Conservation (phyloP, 2,113 vertebrate species). For the Rafetus swinhoei region DNA sequence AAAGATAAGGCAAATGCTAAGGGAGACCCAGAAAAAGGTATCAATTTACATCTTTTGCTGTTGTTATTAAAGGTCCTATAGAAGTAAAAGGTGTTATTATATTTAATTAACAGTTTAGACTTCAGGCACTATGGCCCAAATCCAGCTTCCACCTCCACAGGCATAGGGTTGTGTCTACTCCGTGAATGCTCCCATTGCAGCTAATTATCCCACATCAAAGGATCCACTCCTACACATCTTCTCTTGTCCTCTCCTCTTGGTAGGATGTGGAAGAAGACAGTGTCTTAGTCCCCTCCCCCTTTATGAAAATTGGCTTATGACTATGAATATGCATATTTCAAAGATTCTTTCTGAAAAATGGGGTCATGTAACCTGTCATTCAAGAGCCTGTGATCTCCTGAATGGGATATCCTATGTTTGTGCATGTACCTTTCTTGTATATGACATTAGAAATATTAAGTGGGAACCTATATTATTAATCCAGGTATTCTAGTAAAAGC, state of each 20-base stretch:
- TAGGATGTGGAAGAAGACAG: constrained; percentile 45
- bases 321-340: too few relatives aligned
- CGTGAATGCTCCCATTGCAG: constrained; percentile 58
- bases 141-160: constrained; percentile 69
- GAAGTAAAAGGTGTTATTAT: constrained; percentile 68
- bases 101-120: constrained; percentile 71
- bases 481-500: too few relatives aligned
- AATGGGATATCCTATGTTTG: too few relatives aligned
- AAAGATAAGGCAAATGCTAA: constrained; percentile 68
- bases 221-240: constrained; percentile 38
- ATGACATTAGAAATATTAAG: too few relatives aligned
- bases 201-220: constrained; percentile 38
- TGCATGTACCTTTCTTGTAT: too few relatives aligned
- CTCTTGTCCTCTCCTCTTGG: background rate
- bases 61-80: constrained; percentile 68
- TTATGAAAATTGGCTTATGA: too few relatives aligned
- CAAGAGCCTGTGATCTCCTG: too few relatives aligned
- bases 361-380: too few relatives aligned
- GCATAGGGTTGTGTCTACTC: constrained; percentile 69
- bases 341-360: too few relatives aligned
- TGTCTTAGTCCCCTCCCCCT: too few relatives aligned
- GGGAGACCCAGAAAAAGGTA: constrained; percentile 67
- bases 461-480: too few relatives aligned
- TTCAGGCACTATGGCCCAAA: constrained; percentile 61
- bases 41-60: constrained; percentile 67